Percentiles rank a stretch among this genome's conserved stretches.
Evolutionary conservation across 2,888 invertebrate genomes (phyloP).

Genomic region (Drosophila picticornis): DNA sequence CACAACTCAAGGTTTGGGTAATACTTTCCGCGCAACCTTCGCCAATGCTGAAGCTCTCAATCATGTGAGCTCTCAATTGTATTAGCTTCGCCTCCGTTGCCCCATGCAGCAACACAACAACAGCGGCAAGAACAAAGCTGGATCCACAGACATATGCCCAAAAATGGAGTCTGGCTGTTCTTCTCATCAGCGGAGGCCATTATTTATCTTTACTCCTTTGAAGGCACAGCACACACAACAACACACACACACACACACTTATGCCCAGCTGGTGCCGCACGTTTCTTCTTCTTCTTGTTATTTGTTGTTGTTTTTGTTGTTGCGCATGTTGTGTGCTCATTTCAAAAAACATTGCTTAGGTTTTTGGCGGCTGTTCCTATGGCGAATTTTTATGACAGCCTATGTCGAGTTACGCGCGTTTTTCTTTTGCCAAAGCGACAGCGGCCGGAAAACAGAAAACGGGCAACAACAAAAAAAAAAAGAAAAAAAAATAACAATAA

Average conservation of each 20-base stretch:
- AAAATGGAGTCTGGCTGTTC: slow-evolving; percentile 43
- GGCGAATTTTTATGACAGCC: slow-evolving; percentile 77
- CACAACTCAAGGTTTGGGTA: slow-evolving; percentile 45
- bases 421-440: slow-evolving; percentile 2
- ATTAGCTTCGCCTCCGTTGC: slow-evolving; percentile 29
- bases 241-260: neutral
- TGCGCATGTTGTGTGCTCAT: slow-evolving; percentile 53
- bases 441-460: slow-evolving; percentile 1
- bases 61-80: slow-evolving; percentile 59
- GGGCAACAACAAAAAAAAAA: slow-evolving; percentile 13
- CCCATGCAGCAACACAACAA: neutral
- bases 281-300: slow-evolving; percentile 15
- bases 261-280: slow-evolving; percentile 36
- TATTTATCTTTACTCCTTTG: slow-evolving; percentile 77
- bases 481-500: slow-evolving; percentile 5
- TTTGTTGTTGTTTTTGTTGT: slow-evolving; percentile 12
- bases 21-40: slow-evolving; percentile 52
- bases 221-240: slow-evolving; percentile 33
- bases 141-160: slow-evolving; percentile 4
- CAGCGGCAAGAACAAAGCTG: slow-evolving; percentile 14
- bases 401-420: slow-evolving; percentile 21
- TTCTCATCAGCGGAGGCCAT: slow-evolving; percentile 68
- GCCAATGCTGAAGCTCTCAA: slow-evolving; percentile 66
- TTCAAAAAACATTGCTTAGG: slow-evolving; percentile 70
- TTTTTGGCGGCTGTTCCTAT: slow-evolving; percentile 68